Base-by-base conservation (phyloP, 2,113 vertebrate genomes). In the Seriola dumerili region DNA sequence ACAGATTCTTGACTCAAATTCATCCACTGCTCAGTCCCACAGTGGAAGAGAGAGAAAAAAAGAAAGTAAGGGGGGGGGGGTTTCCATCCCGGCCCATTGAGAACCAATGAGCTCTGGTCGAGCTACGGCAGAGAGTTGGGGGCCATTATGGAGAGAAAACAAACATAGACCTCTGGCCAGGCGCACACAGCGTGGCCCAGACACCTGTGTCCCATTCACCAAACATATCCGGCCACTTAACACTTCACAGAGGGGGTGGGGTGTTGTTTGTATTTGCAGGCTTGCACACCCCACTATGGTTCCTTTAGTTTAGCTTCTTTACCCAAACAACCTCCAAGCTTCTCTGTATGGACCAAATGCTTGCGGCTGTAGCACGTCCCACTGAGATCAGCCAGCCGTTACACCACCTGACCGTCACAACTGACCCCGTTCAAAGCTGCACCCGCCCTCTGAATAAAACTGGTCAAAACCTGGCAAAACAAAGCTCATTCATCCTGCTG, bases 201-300 rank as follows among this genome's bases (percentile, higher is more conserved):
- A 92, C 92, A 94, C 92, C 93, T 93, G 93, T 93, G 93, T 91
- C 86, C 85, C 80, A 91, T 94, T 94, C 94, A 92, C 63, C 84
- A 76, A 81, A 85, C 78, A 89, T 81, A 91, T 94, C 92, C 84
- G 80, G 89, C 85, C 90, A 94, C 92, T 93, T 93, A 91, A 90
- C 87, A 89, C 92, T 91, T 88, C 78, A 88, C 86, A 88, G 72
- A 85, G 78, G 85, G 88, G 83, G 80, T n/a, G 71, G 82, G 79
- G 36, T 77, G 77, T 42, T 88, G 90, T 93, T 91, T 93, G 85
- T 83, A 83, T 90, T 91, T 86, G 84, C 73, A 89, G 89, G 42
- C 81, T 87, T 21, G 77, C 78, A 82, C 81, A 67, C 55, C 66
- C 63, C 75, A 85, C 87, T 75, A 78, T 83, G 82, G 62, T 44